Evolutionary conservation across 2,888 invertebrate genomes (phyloP).

Genomic region (Pterostichus madidus): DNA sequence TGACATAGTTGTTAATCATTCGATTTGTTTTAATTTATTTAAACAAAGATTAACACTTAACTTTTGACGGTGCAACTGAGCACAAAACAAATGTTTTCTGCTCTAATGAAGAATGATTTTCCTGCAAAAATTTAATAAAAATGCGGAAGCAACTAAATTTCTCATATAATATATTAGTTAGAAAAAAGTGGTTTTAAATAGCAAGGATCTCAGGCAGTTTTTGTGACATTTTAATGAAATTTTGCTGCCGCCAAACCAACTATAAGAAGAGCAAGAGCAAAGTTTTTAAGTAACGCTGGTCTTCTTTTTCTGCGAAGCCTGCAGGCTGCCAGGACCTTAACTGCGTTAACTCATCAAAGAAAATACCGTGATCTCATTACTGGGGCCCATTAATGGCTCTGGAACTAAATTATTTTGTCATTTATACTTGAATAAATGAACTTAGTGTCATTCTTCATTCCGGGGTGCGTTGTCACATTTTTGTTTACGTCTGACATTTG

Average conservation of each 20-base stretch:
- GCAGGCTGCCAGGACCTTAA: slow-evolving; percentile 1
- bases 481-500: slow-evolving; percentile 48
- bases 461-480: slow-evolving; percentile 36
- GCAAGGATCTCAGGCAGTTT: slow-evolving; percentile 19
- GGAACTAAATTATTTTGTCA: slow-evolving; percentile 65
- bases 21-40: too few relatives aligned
- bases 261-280: slow-evolving; percentile 6
- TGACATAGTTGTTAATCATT: too few relatives aligned
- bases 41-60: too few relatives aligned
- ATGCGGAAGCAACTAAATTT: not conserved
- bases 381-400: slow-evolving; percentile 55
- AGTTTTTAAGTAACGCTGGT: slow-evolving; percentile 44
- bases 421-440: slow-evolving; percentile 63
- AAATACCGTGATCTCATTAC: slow-evolving; percentile 62
- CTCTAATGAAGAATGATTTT: not conserved
- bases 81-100: not conserved
- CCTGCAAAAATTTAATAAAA: slow-evolving; percentile 15
- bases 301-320: slow-evolving; percentile 20
- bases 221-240: slow-evolving; percentile 45
- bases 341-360: slow-evolving; percentile 60
- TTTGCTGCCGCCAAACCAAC: slow-evolving; percentile 12
- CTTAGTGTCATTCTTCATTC: slow-evolving; percentile 62
- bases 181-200: slow-evolving; percentile 8
- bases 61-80: too few relatives aligned
- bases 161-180: slow-evolving; percentile 25